Base-by-base conservation (phyloP, 1,140 invertebrate species). In the Orius insidiosus region DNA sequence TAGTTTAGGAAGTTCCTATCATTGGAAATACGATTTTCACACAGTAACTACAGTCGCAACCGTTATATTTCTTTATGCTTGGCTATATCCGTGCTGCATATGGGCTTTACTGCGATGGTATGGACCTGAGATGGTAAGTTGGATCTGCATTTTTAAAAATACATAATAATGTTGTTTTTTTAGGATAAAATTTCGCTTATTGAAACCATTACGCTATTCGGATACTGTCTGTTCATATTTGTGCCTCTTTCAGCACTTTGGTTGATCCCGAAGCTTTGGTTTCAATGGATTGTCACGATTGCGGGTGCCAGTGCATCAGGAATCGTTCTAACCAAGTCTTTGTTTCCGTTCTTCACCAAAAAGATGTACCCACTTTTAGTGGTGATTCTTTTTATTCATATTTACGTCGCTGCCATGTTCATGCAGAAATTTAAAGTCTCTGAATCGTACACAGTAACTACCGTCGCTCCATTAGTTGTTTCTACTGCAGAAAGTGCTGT, bases 11-110 rank as follows among this genome's bases (percentile, higher is more conserved):
- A 58, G 60, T 8, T 63, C 73, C 32, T 77, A 76, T 56, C 71
- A 78, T 16, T 95, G 89, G 89, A 76, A 76, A 54, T 95, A 95
- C 61, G 83, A 95, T 59, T 96, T 95, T 62, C 85, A 93, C 57
- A 69, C 89, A 60, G 87, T 97, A 0, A 86, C 88, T 0, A 79
- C 87, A 58, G 86, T 88, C 8, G 86, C 88, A 1, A 85, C 84
- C 2, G 78, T 81, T 31, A 90, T 96, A 53, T 82, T 86, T 60
- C 67, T 79, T 15, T 98, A 98, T 60, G 84, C 85, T 39, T 85
- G 83, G 70, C 55, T 95, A 1, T 66, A 95, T 10, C 92, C 93
- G 0, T 57, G 85, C 2, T 60, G 73, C 0, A 57, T 97, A 24
- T 96, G 86, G 83, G 79, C 69, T 0, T 63, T 84, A 5, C 65